A percentile compares a stretch with the other conserved stretches of the same genome.
These are phyloP conservation scores for Elephas maximus DNA, from an alignment of 2,113 vertebrate genomes.

Conservation along the genomic window DNA sequence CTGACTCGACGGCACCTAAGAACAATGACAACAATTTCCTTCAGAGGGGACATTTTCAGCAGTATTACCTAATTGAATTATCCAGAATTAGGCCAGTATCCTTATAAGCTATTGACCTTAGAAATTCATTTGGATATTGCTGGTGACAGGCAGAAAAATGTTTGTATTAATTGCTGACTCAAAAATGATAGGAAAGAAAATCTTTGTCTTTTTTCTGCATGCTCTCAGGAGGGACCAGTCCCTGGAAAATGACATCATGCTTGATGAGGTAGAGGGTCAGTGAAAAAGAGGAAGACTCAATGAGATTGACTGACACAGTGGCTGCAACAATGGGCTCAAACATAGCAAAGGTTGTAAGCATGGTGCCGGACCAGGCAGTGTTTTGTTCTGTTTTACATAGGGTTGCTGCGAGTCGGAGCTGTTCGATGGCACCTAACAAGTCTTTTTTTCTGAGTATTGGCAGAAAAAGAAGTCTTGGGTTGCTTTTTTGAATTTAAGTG, in stretches of 20 bases:
- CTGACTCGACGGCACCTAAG: too few relatives aligned
- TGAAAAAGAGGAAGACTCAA: too few relatives aligned
- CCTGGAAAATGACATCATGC: too few relatives aligned
- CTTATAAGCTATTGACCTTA: conserved; percentile 15
- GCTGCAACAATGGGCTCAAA: too few relatives aligned
- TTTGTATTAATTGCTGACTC: conserved; percentile 43
- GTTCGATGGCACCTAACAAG: too few relatives aligned
- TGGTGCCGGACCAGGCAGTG: too few relatives aligned
- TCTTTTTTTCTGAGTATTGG: neutral
- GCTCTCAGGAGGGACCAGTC: too few relatives aligned
- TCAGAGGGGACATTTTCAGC: neutral
- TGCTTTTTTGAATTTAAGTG: conserved; percentile 46
- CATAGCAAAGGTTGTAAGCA: too few relatives aligned
- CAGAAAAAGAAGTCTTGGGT: neutral
- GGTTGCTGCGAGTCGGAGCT: too few relatives aligned
- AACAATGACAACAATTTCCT: neutral
- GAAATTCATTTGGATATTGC: conserved; percentile 29
- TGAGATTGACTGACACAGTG: too few relatives aligned
- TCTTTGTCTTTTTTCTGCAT: neutral
- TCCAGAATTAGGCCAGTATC: conserved; percentile 27
- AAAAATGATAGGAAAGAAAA: conserved; percentile 41
- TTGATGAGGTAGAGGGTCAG: too few relatives aligned
- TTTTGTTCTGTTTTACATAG: too few relatives aligned
- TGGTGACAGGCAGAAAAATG: conserved; percentile 40
- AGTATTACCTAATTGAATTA: conserved; percentile 37